Evolutionary conservation across 1,140 invertebrate genomes (phyloP), one percentile per base, ranked within the genome.

Genomic region (Drosophila quadrilineata): DNA sequence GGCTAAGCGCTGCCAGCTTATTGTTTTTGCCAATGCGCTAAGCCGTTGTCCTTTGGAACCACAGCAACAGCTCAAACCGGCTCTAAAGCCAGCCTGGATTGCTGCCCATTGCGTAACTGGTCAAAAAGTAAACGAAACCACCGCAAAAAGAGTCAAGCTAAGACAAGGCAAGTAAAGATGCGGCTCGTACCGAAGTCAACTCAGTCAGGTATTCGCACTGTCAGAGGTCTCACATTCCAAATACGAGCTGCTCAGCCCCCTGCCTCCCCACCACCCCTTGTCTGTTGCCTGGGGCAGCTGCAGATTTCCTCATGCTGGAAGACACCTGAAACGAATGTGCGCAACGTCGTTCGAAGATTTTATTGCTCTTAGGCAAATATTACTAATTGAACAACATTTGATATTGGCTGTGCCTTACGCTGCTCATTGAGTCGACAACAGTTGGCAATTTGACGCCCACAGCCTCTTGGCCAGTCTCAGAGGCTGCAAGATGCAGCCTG

Each of bases 151-250:
- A 29, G 24, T 24, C 43, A 24, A 43, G 40, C 40, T 21, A 9
- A 16, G 40, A 2, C 40, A 41, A 41, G 36, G 9, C 31, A 16
- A 26, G 33, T 26, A n/a, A n/a, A n/a, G n/a, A n/a, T n/a, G n/a
- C n/a, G n/a, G n/a, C n/a, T n/a, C n/a, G n/a, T n/a, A n/a, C n/a
- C n/a, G 6, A 38, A 40, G 24, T 16, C 21, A 41, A 21, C 5
- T 46, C 52, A 71, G 59, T 36, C 66, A 57, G 40, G 46, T 75
- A 71, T 75, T 59, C 66, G 59, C 71, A 75, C 76, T 72, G 77
- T 71, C 77, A 84, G 77, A 84, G 77, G 77, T 84, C 77, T 85
- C 65, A 71, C 77, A 84, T 84, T 85, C 79, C 77, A 85, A 85
- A 77, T 84, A n/a, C n/a, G n/a, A n/a, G n/a, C n/a, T 84, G 77